Conservation (phyloP, 2,888 invertebrate species). For the Eilema depressum region DNA sequence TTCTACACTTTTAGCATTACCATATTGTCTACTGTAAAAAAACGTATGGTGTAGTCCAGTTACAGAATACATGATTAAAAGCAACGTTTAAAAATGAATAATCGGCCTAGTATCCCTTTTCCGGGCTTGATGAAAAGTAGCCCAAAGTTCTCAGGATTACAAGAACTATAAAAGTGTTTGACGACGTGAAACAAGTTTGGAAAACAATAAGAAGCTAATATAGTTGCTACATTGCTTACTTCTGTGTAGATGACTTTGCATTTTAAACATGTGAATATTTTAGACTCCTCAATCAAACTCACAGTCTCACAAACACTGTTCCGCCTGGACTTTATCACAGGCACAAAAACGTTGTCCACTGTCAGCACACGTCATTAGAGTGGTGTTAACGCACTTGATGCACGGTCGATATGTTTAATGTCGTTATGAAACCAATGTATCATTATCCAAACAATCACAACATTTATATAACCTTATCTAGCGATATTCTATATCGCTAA, state of each 20-base stretch:
- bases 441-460: background rate
- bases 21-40: too few relatives aligned
- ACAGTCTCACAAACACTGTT: constrained; percentile 2
- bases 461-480: background rate
- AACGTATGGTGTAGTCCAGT: too few relatives aligned
- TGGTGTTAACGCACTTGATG: constrained; percentile 2
- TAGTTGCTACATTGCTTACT: background rate
- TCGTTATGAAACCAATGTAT: background rate
- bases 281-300: too few relatives aligned
- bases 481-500: background rate
- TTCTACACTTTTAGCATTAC: too few relatives aligned
- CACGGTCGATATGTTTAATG: background rate
- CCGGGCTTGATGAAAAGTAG: background rate
- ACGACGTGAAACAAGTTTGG: background rate
- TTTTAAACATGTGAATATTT: background rate
- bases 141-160: background rate
- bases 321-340: background rate
- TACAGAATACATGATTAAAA: too few relatives aligned
- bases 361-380: background rate
- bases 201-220: background rate
- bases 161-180: background rate
- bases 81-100: background rate
- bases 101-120: background rate
- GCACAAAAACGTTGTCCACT: background rate
- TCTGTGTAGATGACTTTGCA: background rate